Evolutionary conservation across 2,113 vertebrate species (phyloP), one percentile per base, ranked within the genome.

Genomic region (Micromys minutus): DNA sequence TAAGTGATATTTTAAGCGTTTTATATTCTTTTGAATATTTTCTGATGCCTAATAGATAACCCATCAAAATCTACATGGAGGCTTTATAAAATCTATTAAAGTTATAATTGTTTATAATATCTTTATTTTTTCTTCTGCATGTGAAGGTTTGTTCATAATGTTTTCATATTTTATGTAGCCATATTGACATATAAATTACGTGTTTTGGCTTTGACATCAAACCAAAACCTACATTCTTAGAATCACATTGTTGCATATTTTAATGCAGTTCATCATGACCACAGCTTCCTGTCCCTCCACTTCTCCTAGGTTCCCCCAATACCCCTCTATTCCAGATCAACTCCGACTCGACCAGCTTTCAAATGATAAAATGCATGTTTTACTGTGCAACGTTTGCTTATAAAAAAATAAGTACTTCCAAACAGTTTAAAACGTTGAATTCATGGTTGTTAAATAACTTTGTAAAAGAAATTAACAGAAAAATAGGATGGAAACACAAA

Each of bases 401-500:
- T 10, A 42, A 26, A 87, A n/a, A 52, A 31, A 77, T 16, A 94
- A 94, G 1, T 42, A 52, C 26, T 80, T 89, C 50, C 6, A 59
- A 93, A 87, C 2, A 84, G 1, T 21, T 63, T 31, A 21, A 90
- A 87, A 6, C 22, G 77, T 87, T 94, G 95, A 59, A 61, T 94
- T 94, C 7, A 15, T 55, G 36, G 16, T 80, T 95, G 13, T 12
- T 34, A 88, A 90, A 96, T 88, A 85, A 92, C 19, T 69, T 45
- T 90, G 57, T 63, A 47, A 93, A 92, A 59, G n/a, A 96, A 95
- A 93, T 90, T 80, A 85, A 71, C 3, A 88, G 69, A 85, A 94
- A 95, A 81, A 88, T 89, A 67, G 24, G 10, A 75, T 63, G 17
- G 29, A 92, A 19, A 17, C 2, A 71, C 12, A 94, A 65, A 93